Evolutionary conservation across 1,140 invertebrate genomes (phyloP).

Genomic region (Laodelphax striatellus): DNA sequence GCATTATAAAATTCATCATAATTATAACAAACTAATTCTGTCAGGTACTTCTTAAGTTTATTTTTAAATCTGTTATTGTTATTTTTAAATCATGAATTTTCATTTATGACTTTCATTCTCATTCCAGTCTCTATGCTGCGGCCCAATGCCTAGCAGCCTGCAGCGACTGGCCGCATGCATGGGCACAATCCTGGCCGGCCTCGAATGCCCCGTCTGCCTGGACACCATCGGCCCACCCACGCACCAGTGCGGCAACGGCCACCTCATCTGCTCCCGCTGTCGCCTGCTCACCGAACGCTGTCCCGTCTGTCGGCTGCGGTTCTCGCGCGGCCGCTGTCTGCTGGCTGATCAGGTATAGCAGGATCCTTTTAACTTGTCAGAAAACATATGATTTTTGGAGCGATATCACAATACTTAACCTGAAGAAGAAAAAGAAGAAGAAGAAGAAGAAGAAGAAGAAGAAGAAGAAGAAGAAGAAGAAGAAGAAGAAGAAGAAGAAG

Average conservation of each 20-base stretch:
- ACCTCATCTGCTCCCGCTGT: conserved; percentile 47
- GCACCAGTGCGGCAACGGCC: conserved; percentile 52
- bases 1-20: no score
- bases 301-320: conserved; percentile 43
- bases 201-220: conserved; percentile 39
- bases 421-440: no score
- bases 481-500: no score
- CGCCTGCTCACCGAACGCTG: conserved; percentile 43
- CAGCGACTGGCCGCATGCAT: conserved; percentile 9
- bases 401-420: no score
- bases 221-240: conserved; percentile 47
- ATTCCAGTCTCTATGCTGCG: conserved; percentile 14
- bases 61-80: no score
- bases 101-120: background rate
- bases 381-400: no score
- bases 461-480: no score
- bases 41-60: no score
- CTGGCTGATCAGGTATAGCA: conserved; percentile 36
- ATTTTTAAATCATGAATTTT: no score
- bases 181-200: background rate
- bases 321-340: conserved; percentile 40
- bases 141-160: conserved; percentile 14
- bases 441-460: no score
- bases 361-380: no score
- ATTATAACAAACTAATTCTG: no score